A percentile compares a stretch with the other conserved stretches of the same genome.
Evolutionary conservation across 2,888 invertebrate species (phyloP).

Genomic region (Eutolmus rufibarbis): DNA sequence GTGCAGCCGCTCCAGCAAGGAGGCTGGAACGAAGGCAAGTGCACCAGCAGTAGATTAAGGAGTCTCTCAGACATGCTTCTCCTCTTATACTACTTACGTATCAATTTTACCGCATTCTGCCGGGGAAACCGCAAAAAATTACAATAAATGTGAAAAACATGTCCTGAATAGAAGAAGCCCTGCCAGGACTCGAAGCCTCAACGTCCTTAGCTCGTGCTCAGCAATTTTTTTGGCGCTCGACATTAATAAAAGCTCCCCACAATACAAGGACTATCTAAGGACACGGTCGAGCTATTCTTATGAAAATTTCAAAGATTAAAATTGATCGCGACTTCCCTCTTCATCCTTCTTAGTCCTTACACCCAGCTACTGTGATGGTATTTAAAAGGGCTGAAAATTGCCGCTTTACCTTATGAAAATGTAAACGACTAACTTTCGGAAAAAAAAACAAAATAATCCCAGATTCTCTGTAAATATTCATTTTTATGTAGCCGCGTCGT

Average conservation of each 20-base stretch:
- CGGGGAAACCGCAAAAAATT: neutral
- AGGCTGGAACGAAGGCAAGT: neutral
- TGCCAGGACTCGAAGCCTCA: neutral
- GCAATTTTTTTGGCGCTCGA: neutral
- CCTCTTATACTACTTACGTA: conserved; percentile 12
- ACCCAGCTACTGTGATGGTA: neutral
- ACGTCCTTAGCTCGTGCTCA: neutral
- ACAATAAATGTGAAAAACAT: neutral
- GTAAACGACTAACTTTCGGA: neutral
- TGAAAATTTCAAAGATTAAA: neutral
- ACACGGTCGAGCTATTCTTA: neutral
- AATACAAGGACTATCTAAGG: neutral
- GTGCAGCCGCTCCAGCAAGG: neutral
- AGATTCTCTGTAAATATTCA: neutral
- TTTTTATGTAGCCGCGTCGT: neutral
- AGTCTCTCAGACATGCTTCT: conserved; percentile 23
- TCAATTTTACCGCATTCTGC: neutral
- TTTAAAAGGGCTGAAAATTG: neutral
- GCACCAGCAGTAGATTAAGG: conserved; percentile 10
- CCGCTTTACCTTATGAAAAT: neutral
- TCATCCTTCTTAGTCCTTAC: neutral
- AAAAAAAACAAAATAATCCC: neutral
- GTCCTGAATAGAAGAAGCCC: neutral
- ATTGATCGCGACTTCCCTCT: neutral
- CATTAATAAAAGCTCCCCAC: neutral